Evolutionary conservation across 2,113 vertebrate species (phyloP).

Genomic region (Xiphias gladius): DNA sequence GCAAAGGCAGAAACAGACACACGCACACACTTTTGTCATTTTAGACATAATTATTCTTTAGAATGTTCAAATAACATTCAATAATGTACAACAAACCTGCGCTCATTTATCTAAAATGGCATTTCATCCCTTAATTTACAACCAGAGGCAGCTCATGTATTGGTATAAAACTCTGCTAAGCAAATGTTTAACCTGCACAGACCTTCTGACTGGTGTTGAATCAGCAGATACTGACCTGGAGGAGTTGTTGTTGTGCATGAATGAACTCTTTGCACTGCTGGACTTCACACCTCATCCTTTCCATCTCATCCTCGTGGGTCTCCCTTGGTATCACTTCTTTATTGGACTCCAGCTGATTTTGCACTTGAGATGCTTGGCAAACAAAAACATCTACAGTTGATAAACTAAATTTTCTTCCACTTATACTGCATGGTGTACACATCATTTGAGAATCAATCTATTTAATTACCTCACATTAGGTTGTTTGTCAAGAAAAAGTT

Average conservation of each 20-base stretch:
- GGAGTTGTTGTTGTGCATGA: slow-evolving; percentile 93
- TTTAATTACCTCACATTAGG: not conserved
- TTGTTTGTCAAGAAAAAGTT: no score
- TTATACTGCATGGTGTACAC: not conserved
- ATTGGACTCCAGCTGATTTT: slow-evolving; percentile 80
- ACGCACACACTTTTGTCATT: not conserved
- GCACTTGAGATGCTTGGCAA: slow-evolving; percentile 87
- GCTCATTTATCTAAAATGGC: not conserved
- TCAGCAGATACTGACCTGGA: slow-evolving; percentile 87
- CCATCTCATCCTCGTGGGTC: slow-evolving; percentile 92
- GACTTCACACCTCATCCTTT: slow-evolving; percentile 91
- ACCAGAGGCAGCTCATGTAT: not conserved
- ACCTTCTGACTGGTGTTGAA: not conserved
- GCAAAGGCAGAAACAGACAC: slow-evolving; percentile 28
- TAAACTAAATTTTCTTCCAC: not conserved
- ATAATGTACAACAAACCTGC: not conserved
- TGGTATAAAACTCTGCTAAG: not conserved
- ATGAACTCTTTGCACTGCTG: slow-evolving; percentile 97
- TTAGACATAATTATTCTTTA: slow-evolving; percentile 2
- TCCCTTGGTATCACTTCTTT: slow-evolving; percentile 90
- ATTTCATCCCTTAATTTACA: not conserved
- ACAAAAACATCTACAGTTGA: not conserved
- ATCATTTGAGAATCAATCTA: not conserved
- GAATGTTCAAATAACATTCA: not conserved
- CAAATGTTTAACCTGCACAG: not conserved